Conservation (phyloP, 2,888 invertebrate species). For the Yponomeuta evonymella region DNA sequence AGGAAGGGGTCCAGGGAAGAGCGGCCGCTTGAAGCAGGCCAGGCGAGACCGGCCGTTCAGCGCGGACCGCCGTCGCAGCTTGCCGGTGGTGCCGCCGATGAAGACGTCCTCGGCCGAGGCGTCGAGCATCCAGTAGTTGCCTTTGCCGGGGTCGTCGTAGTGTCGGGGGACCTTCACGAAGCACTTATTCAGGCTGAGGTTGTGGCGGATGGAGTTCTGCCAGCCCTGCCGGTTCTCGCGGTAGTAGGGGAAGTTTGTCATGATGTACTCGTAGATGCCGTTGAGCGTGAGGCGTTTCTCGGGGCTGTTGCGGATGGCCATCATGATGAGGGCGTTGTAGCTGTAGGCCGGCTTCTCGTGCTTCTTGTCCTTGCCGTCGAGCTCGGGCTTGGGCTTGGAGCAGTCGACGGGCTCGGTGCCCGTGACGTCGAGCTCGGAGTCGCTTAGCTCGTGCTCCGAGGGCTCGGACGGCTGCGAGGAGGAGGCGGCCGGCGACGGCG, state of each 20-base stretch:
- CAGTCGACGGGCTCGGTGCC: conserved; percentile 86
- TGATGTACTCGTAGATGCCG: conserved; percentile 96
- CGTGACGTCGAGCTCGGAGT: conserved; percentile 85
- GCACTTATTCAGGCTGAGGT: conserved; percentile 93
- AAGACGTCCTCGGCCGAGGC: conserved; percentile 94
- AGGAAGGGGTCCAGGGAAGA: conserved; percentile 77
- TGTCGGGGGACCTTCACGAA: conserved; percentile 94
- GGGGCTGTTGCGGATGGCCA: conserved; percentile 92
- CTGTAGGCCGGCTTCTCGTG: conserved; percentile 93
- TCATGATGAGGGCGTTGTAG: conserved; percentile 97
- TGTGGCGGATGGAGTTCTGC: conserved; percentile 96
- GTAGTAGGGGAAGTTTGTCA: conserved; percentile 95
- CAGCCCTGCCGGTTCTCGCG: conserved; percentile 95
- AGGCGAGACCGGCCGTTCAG: conserved; percentile 91
- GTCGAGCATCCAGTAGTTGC: conserved; percentile 98
- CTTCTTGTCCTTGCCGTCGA: conserved; percentile 65
- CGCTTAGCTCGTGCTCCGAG: conserved; percentile 69
- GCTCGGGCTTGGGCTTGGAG: conserved; percentile 68
- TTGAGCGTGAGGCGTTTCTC: conserved; percentile 91
- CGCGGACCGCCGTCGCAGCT: conserved; percentile 92
- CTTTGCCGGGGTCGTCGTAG: conserved; percentile 96
- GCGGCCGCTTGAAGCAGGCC: conserved; percentile 90
- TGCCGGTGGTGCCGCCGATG: conserved; percentile 94
- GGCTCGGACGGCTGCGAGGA: conserved; percentile 53
- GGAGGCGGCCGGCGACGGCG: conserved; percentile 60